These are phyloP conservation scores for Drosophila niveifrons DNA, from an alignment of 2,888 invertebrate genomes.

Conservation along the genomic window DNA sequence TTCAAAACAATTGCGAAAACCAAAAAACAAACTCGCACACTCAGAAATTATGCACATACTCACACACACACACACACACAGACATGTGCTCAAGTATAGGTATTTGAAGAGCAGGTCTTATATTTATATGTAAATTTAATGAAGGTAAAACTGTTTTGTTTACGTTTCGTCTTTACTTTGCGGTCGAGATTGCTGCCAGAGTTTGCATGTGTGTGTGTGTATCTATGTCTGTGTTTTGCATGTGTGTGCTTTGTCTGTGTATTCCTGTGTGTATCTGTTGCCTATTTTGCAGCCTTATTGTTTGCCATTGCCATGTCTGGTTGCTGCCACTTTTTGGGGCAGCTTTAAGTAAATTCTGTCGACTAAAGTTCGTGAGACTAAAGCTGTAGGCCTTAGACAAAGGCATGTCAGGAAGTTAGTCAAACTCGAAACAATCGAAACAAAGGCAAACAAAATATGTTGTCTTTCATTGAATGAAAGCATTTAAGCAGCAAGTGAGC, in stretches of 20 bases:
- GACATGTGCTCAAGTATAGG: not conserved
- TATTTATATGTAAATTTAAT: slow-evolving; percentile 77
- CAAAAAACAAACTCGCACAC: slow-evolving; percentile 23
- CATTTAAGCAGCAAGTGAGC: slow-evolving; percentile 40
- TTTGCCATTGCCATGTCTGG: slow-evolving; percentile 30
- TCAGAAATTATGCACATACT: slow-evolving; percentile 10
- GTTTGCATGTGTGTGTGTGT: slow-evolving; percentile 5
- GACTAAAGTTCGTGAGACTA: slow-evolving; percentile 42
- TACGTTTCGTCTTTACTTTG: slow-evolving; percentile 60
- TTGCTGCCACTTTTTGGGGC: slow-evolving; percentile 21
- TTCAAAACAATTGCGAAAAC: slow-evolving; percentile 65
- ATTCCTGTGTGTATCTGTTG: slow-evolving; percentile 16
- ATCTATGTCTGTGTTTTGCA: slow-evolving; percentile 15
- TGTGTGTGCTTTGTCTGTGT: slow-evolving; percentile 4
- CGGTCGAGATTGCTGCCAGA: slow-evolving; percentile 16
- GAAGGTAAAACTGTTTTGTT: slow-evolving; percentile 73
- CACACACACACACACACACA: not conserved
- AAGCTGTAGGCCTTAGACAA: slow-evolving; percentile 41
- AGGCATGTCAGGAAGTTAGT: slow-evolving; percentile 47
- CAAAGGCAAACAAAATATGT: slow-evolving; percentile 38
- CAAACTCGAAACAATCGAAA: slow-evolving; percentile 48
- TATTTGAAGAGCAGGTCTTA: slow-evolving; percentile 38
- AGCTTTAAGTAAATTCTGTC: slow-evolving; percentile 53
- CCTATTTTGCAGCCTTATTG: slow-evolving; percentile 35
- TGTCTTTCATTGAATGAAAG: slow-evolving; percentile 6